Evolutionary conservation across 2,888 invertebrate genomes (phyloP), one percentile per base, ranked within the genome.

Genomic region (Trissoscelio sp.): DNA sequence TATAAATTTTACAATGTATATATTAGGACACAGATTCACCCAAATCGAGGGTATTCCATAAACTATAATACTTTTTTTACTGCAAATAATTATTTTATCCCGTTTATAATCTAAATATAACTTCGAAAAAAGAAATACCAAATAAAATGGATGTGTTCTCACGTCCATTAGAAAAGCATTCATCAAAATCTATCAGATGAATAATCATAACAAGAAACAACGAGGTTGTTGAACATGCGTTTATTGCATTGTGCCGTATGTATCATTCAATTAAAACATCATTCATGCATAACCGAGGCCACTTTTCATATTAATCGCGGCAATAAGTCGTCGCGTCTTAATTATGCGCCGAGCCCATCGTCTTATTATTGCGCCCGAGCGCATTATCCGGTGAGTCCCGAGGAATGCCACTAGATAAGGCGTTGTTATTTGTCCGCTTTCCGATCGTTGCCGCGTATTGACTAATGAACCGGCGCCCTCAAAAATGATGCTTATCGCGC

Each of bases 211-310:
- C 64, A 66, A 64, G 78, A 66, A 72, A 73, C 73, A 79, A 79
- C 73, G 73, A 66, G 46, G 58, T 67, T 73, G 73, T 79, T 55
- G 9, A 79, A 73, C 79, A 73, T 62, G 53, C 42, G 64, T 66
- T 72, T 72, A 72, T 66, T 53, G 60, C 51, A 79, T 79, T 62
- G 74, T 73, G 60, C 57, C 60, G 53, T 67, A 53, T 67, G 72
- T 79, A 79, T 74, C 74, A 69, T 69, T 79, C 74, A 79, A 79
- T 69, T 74, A 74, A 79, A 79, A 74, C 67, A 79, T 79, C 62
- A 74, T 79, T 79, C 74, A 69, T 64, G 64, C 57, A 80, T 42
- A 79, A 62, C 69, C 74, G 48, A 6, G 53, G 28, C 60, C 57
- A 42, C 73, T 67, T 72, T 81, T 81, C 77, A 62, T 62, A 70